These are phyloP conservation scores for Hippocampus barbouri DNA, from an alignment of 2,113 vertebrate genomes.

Conservation along the genomic window DNA sequence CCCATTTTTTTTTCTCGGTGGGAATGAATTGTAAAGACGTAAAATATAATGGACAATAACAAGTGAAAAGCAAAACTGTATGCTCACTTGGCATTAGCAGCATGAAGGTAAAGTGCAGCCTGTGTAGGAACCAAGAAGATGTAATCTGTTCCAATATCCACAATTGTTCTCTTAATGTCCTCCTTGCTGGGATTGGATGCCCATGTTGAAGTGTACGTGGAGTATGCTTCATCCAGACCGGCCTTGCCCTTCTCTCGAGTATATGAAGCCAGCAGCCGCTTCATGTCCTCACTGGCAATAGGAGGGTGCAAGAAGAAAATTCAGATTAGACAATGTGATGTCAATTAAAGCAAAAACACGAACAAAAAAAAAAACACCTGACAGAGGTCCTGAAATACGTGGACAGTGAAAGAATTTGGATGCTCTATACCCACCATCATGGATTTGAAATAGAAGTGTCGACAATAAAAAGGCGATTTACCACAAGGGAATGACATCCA, in stretches of 20 bases:
- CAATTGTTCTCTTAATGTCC: conserved; percentile 79
- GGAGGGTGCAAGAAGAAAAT: not conserved
- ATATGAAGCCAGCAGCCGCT: conserved; percentile 66
- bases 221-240: conserved; percentile 62
- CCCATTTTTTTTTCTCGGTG: too few relatives aligned
- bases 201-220: conserved; percentile 77
- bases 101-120: conserved; percentile 77
- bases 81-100: conserved; percentile 76
- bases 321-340: not conserved
- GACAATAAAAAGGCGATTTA: too few relatives aligned
- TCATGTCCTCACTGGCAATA: conserved; percentile 69
- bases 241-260: conserved; percentile 67
- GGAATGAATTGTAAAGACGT: too few relatives aligned
- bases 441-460: too few relatives aligned
- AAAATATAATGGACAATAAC: too few relatives aligned
- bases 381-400: too few relatives aligned
- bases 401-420: too few relatives aligned
- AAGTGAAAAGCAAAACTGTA: not conserved
- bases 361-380: too few relatives aligned
- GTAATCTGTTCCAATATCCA: conserved; percentile 79
- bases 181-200: conserved; percentile 56
- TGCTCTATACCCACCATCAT: too few relatives aligned
- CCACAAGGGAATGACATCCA: too few relatives aligned
- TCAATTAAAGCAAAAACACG: not conserved
- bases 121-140: conserved; percentile 86